Base-by-base conservation (phyloP, 2,888 invertebrate species). In the Temnothorax unifasciatus region DNA sequence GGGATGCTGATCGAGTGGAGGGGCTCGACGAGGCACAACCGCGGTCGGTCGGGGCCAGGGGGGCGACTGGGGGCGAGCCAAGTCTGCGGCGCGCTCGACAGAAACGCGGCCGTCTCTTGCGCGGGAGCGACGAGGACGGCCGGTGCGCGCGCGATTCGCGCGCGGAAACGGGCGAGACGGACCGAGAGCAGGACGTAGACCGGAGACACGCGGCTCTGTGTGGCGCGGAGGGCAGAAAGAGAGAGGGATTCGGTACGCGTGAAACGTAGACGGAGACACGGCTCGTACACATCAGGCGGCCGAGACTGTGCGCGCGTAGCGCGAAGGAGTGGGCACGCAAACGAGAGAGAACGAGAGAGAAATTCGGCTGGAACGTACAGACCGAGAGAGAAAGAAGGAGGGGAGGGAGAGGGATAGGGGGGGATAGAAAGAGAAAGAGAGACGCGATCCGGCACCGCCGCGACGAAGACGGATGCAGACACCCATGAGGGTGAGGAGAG, bases 61-160 rank as follows among this genome's bases (percentile, higher is more conserved):
- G 84, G 75, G 83, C 52, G 74, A 77, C 68, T 69, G 79, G 68
- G 76, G 86, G 85, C 76, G 76, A 64, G 86, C 85, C 88, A 90
- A 92, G 93, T 92, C 92, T 93, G 92, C 92, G 91, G 92, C 88
- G 89, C 88, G 90, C 89, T 88, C 87, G 87, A 89, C 90, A 85
- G 89, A 89, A 90, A 89, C 85, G 89, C 82, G 83, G 83, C 63
- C 87, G 89, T 84, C 85, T 86, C 86, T 84, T 79, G 85, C 82
- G 71, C 84, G 75, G 50, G 89, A 34, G 84, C 83, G 86, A 90
- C 85, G 82, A 84, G 84, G 87, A 86, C 47, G 76, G 76, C 4
- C 25, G 25, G 73, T 15, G 73, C 13, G 85, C 82, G 61, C 81
- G 82, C 54, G 74, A 82, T 86, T 77, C 83, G 83, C 76, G 84